Base-by-base conservation (phyloP, 37 sponge, comb jelly and placozoan genomes). In the Oscarella lobularis region DNA sequence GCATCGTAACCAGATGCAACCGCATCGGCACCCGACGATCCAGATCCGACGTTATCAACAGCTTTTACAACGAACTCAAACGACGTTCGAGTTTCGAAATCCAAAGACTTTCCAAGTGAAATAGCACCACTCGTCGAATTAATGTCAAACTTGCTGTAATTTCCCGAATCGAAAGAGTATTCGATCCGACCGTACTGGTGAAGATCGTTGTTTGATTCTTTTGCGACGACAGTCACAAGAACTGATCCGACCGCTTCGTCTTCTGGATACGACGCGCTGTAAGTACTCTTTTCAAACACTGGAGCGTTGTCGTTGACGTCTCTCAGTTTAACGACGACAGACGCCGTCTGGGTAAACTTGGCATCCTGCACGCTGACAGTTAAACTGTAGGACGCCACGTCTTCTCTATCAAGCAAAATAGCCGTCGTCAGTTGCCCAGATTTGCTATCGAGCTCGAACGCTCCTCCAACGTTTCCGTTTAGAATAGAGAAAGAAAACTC, bases 231-330 rank as follows among this genome's bases (percentile, higher is more conserved):
- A 5, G 71, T 68, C 31, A 68, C 31, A 5, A 68, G 6, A 5
- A 20, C 6, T 14, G 6, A 34, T 5, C 33, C 31, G 29, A 14
- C 31, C 35, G 6, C 31, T 5, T 5, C 33, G 31, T 4, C 31
- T 68, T 68, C 71, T 4, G 29, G 6, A 5, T 4, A 29, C 5
- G 31, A 5, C 71, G 31, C 31, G 5, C 35, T 14, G 31, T 68
- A 68, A 20, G 31, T 5, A 14, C 33, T 20, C 4, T 68, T 5
- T 32, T 68, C 6, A 35, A 68, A 68, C 71, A 14, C 31, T 4
- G 71, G 71, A 4, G 6, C 33, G 6, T 68, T 14, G 31, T 68
- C 71, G 33, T 68, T 68, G 71, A 68, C 6, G 31, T 68, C 71
- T 29, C 4, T 5, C 5, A 68, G 6, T 68, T 5, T 68, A 35